Base-by-base conservation (phyloP, 1,140 invertebrate genomes). In the Drosophila mayri region DNA sequence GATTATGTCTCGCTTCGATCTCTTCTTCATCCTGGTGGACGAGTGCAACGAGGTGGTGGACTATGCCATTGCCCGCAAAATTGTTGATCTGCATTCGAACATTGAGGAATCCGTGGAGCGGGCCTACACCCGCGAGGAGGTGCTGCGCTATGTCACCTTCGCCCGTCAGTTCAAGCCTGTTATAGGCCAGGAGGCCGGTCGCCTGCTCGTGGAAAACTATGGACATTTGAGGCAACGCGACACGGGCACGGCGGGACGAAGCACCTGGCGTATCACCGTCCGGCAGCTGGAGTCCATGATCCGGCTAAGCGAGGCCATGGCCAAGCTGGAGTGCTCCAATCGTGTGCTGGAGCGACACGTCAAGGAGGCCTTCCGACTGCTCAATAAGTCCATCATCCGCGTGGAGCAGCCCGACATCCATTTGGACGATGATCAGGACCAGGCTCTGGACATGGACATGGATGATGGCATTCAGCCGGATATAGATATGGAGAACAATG, bases 1-100 rank as follows among this genome's bases (percentile, higher is more conserved):
- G 0, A 99, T 99, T 83, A 99, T 99, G 98, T 99, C 99, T 0
- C 95, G 99, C 91, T 99, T 99, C 93, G 99, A 99, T 94, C 93
- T 99, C 1, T 99, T 99, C 93, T 99, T 99, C 93, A 98, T 99
- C 81, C 94, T 99, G 0, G 96, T 99, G 6, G 98, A 99, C 93
- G 98, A 99, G 92, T 97, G 97, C 82, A 99, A 98, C 93, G 98
- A 99, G 93, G 96, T 98, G 67, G 95, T 97, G 3, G 99, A 99
- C 93, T 99, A 98, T 92, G 98, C 98, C 1, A 99, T 99, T 70
- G 99, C 99, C 0, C 95, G 97, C 58, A 97, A 98, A 92, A 99
- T 99, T 76, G 96, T 99, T 0, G 98, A 99, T 91, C 93, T 99
- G 35, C 99, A 99, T 91, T 96, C 96, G 55, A 96, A 97, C 81